phyloP scores from a whole-genome alignment of 1,140 invertebrate genomes.

The Brachionus asplanchnoidis region DNA sequence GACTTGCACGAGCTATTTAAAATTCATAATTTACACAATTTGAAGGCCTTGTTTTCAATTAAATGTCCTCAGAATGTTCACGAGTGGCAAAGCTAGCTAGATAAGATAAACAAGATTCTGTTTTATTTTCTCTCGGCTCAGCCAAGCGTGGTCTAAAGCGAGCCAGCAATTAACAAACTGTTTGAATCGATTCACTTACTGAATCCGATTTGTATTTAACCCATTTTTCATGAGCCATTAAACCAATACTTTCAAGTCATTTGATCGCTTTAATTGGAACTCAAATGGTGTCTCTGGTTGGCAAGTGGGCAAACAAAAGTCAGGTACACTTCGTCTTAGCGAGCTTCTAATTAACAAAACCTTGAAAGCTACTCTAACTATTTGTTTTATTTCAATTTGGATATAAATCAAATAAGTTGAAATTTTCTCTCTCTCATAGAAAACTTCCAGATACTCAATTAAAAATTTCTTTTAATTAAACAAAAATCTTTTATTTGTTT shows the following conservation, averaged over 20 bases:
- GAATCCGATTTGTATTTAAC: background rate
- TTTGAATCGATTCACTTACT: background rate
- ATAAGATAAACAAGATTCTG: background rate
- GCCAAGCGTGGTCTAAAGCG: background rate
- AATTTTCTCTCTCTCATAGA: background rate
- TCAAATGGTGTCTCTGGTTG: background rate
- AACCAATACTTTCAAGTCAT: background rate
- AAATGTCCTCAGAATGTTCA: background rate
- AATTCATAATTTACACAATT: conserved; percentile 17
- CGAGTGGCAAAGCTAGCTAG: too few species aligned
- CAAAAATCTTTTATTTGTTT: background rate
- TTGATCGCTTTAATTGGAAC: background rate
- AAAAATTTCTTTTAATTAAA: conserved; percentile 28
- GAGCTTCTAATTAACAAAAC: background rate
- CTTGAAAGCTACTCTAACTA: background rate
- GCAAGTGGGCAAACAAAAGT: background rate
- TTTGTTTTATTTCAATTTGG: conserved; percentile 27
- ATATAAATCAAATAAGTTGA: background rate
- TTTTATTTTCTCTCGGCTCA: background rate
- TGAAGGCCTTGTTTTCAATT: background rate
- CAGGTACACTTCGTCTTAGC: background rate
- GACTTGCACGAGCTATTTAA: conserved; percentile 10
- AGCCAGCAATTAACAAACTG: conserved; percentile 1
- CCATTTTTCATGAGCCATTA: background rate
- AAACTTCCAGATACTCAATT: conserved; percentile 34